Conservation (phyloP, 2,888 invertebrate genomes). For the Tenthredo notha region DNA sequence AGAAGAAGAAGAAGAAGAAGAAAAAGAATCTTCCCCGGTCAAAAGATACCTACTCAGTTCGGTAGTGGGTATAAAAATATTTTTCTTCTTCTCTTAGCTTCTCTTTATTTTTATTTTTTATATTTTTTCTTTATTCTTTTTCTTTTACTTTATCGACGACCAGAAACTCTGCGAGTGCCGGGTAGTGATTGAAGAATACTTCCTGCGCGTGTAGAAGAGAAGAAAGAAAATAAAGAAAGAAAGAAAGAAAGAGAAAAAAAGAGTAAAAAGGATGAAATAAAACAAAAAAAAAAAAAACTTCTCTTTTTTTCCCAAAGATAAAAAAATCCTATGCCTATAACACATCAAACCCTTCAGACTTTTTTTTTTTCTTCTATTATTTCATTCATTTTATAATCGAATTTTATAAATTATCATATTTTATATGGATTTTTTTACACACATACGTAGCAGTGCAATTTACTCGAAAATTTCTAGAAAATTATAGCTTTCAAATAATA, state of each 20-base stretch:
- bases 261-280: background rate
- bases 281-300: background rate
- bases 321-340: background rate
- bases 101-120: background rate
- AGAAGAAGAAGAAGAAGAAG: background rate
- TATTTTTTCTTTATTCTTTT: background rate
- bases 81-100: background rate
- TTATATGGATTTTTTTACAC: too few species aligned
- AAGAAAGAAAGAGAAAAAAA: background rate
- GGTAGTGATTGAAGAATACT: conserved; percentile 25
- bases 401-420: background rate
- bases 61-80: conserved; percentile 22
- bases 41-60: background rate
- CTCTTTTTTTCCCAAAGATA: background rate
- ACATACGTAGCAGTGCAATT: background rate
- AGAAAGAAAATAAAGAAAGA: background rate
- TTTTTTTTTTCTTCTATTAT: background rate
- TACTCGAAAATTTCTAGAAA: background rate
- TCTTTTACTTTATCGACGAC: conserved; percentile 13
- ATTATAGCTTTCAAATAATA: background rate
- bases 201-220: background rate
- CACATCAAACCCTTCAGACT: background rate
- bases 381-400: background rate
- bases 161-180: background rate
- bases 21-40: background rate